phyloP scores from a whole-genome alignment of 2,797 vertebrate genomes.

The Acrocephalus scirpaceus region DNA sequence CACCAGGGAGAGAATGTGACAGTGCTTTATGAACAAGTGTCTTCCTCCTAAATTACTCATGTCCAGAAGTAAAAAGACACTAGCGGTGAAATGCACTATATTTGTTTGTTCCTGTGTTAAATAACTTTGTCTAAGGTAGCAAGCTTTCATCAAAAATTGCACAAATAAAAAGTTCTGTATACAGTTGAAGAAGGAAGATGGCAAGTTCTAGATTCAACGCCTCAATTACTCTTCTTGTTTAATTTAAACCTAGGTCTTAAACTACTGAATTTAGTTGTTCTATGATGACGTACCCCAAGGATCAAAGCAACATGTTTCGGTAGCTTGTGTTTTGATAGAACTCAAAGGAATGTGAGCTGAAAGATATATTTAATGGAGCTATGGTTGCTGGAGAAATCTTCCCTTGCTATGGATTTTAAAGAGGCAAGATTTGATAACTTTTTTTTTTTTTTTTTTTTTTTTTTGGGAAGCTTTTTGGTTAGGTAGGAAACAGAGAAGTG shows the following conservation, averaged over 20 bases:
- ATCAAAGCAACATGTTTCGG: not conserved
- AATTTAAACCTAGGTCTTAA: not conserved
- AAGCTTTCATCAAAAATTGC: not conserved
- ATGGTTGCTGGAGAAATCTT: not conserved
- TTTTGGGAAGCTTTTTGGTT: not conserved
- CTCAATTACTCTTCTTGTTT: not conserved
- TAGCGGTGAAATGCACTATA: fast-evolving
- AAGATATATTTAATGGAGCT: not conserved
- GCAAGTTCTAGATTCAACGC: not conserved
- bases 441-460: not conserved
- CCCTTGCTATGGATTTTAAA: not conserved
- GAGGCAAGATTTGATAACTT: not conserved
- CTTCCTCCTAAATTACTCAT: not conserved
- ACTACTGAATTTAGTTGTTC: not conserved
- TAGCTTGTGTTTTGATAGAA: not conserved
- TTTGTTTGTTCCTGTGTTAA: not conserved
- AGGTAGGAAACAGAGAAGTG: not conserved
- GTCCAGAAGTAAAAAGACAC: not conserved
- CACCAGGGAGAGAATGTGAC: not conserved
- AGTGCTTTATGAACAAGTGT: not conserved
- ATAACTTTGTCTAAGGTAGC: not conserved
- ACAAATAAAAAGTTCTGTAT: not conserved
- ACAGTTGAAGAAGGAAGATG: not conserved
- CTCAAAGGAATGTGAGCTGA: not conserved
- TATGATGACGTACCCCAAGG: not conserved